phyloP scores from a whole-genome alignment of 2,888 invertebrate species.

The Phragmatobia fuliginosa region DNA sequence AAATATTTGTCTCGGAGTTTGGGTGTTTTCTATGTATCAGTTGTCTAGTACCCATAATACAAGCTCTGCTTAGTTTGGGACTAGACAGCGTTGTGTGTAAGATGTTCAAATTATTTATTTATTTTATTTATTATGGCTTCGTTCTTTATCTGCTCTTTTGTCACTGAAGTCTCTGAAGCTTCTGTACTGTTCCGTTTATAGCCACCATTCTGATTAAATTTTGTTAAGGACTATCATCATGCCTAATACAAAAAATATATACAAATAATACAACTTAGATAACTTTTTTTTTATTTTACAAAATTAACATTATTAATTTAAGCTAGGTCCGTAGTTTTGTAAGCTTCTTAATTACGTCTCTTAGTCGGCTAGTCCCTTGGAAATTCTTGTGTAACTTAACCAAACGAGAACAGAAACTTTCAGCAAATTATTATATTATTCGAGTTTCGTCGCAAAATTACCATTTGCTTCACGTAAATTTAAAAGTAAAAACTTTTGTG shows the following conservation, averaged over 20 bases:
- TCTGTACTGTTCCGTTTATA: background rate
- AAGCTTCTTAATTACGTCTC: slow-evolving; percentile 1
- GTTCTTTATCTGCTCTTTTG: too few species aligned
- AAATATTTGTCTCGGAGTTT: too few species aligned
- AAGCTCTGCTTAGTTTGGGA: too few species aligned
- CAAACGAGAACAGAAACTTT: slow-evolving; percentile 6
- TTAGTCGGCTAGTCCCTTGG: background rate
- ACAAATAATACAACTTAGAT: too few species aligned
- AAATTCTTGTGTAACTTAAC: background rate
- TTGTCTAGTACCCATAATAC: too few species aligned
- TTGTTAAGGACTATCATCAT: too few species aligned
- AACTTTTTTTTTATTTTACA: too few species aligned
- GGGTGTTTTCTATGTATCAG: too few species aligned
- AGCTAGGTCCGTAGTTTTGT: background rate
- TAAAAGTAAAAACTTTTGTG: background rate
- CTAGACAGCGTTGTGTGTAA: too few species aligned
- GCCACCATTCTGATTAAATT: background rate
- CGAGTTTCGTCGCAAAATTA: slow-evolving; percentile 6
- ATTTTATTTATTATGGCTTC: background rate
- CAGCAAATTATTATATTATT: slow-evolving; percentile 7
- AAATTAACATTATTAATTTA: background rate
- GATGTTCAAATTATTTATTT: too few species aligned
- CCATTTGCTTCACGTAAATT: slow-evolving; percentile 12
- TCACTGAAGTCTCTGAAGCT: too few species aligned
- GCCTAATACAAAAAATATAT: too few species aligned